These are phyloP conservation scores for Timandra comae DNA, from an alignment of 2,888 invertebrate species.

Conservation along the genomic window DNA sequence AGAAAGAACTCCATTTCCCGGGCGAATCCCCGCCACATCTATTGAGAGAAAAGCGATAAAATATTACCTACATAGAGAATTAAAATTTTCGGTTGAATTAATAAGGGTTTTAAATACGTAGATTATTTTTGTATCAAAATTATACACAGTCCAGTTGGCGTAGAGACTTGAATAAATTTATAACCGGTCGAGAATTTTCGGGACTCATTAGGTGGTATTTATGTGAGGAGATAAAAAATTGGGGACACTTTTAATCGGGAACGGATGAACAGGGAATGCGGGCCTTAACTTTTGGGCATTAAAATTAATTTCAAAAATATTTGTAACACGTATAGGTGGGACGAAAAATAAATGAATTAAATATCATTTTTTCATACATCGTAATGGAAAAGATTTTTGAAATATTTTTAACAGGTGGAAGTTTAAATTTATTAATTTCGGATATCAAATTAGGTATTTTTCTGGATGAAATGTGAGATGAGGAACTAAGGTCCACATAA, in stretches of 20 bases:
- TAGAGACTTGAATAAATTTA: constrained; percentile 70
- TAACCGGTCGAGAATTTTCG: constrained; percentile 64
- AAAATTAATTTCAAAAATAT: constrained; percentile 9
- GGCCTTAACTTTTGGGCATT: constrained; percentile 32
- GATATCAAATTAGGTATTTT: too few species aligned
- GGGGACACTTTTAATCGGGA: constrained; percentile 73
- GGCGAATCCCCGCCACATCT: constrained; percentile 26
- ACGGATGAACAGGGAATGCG: constrained; percentile 58
- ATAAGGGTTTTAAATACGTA: constrained; percentile 60
- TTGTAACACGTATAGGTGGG: background rate
- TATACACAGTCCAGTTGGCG: constrained; percentile 68
- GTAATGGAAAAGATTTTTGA: too few species aligned
- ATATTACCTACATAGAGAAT: constrained; percentile 29
- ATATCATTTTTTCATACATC: too few species aligned
- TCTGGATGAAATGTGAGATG: too few species aligned
- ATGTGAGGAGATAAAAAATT: constrained; percentile 75
- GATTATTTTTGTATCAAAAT: constrained; percentile 75
- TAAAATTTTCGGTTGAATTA: constrained; percentile 43
- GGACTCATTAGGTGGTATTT: constrained; percentile 72
- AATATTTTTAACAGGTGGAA: too few species aligned
- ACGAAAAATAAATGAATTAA: too few species aligned
- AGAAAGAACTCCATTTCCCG: constrained; percentile 55
- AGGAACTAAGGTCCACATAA: too few species aligned
- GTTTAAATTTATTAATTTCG: too few species aligned
- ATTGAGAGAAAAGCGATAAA: constrained; percentile 13